Conservation (phyloP, 2,888 invertebrate species). For the Pheosia tremula region DNA sequence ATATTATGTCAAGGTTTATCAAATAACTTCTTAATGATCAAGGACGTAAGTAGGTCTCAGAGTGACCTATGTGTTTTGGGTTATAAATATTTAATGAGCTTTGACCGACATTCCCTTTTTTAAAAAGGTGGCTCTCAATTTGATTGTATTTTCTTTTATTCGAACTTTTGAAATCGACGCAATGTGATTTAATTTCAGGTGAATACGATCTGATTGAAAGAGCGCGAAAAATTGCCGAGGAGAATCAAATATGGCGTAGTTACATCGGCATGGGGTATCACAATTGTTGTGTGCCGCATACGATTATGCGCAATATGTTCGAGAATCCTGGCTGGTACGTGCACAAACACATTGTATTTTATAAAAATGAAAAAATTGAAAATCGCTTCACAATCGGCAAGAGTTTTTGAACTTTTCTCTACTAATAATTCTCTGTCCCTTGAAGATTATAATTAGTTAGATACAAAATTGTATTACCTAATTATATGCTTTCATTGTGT, state of each 20-base stretch:
- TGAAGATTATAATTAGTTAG: too few relatives aligned
- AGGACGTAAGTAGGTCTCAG: too few relatives aligned
- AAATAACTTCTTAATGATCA: too few relatives aligned
- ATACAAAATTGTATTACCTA: too few relatives aligned
- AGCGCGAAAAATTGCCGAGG: conserved; percentile 90
- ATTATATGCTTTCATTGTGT: neutral
- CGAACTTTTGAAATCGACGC: too few relatives aligned
- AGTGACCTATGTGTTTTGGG: too few relatives aligned
- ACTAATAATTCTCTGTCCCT: too few relatives aligned
- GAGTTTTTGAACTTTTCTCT: neutral
- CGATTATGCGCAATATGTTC: conserved; percentile 97
- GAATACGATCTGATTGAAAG: conserved; percentile 95
- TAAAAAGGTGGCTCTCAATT: too few relatives aligned
- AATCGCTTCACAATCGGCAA: neutral
- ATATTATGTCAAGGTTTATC: too few relatives aligned
- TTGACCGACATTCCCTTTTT: too few relatives aligned
- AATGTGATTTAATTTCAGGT: conserved; percentile 81
- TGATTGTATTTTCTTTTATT: too few relatives aligned
- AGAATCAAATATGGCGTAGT: conserved; percentile 97
- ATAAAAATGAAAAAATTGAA: neutral
- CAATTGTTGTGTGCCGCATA: conserved; percentile 97
- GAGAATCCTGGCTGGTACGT: conserved; percentile 99
- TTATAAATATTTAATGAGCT: too few relatives aligned
- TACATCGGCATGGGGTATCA: conserved; percentile 99
- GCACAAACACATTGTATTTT: neutral